Percentiles rank a stretch among this genome's conserved stretches.
Evolutionary conservation across 2,888 invertebrate genomes (phyloP).

Genomic region (Kuschelorhynchus macadamiae): DNA sequence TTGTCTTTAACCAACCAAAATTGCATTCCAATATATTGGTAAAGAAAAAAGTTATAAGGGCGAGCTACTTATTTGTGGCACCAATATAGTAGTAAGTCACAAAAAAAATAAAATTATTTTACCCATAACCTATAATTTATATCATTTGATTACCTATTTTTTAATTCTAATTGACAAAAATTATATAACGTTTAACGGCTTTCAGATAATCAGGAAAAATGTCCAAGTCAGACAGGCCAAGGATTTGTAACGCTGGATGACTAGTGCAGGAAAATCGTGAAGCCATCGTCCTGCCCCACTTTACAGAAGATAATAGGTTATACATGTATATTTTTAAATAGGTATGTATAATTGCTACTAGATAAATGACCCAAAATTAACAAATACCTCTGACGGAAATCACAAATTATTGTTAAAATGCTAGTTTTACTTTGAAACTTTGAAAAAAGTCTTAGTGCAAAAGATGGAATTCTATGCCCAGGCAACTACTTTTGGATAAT

Average conservation of each 20-base stretch:
- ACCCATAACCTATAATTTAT: slow-evolving; percentile 1
- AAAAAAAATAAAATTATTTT: slow-evolving; percentile 8
- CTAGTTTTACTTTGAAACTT: too few relatives aligned
- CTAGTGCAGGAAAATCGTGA: slow-evolving; percentile 49
- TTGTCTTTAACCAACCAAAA: too few relatives aligned
- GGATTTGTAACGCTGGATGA: slow-evolving; percentile 41
- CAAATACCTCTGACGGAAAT: slow-evolving; percentile 24
- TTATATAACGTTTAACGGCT: too few relatives aligned
- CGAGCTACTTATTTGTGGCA: too few relatives aligned
- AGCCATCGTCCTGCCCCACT: slow-evolving; percentile 49
- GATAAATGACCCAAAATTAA: slow-evolving; percentile 58
- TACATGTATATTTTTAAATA: slow-evolving; percentile 65
- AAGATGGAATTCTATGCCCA: too few relatives aligned
- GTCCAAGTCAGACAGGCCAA: slow-evolving; percentile 28
- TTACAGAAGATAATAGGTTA: slow-evolving; percentile 63
- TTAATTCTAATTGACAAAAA: slow-evolving; percentile 13
- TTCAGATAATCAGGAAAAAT: slow-evolving; percentile 11
- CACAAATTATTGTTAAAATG: too few relatives aligned
- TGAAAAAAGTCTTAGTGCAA: too few relatives aligned
- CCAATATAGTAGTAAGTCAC: too few relatives aligned
- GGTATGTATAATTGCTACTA: slow-evolving; percentile 70
- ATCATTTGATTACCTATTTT: slow-evolving; percentile 23
- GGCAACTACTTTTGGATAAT: too few relatives aligned
- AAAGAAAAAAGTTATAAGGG: too few relatives aligned
- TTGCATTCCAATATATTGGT: too few relatives aligned